phyloP scores from a whole-genome alignment of 2,113 vertebrate genomes.

The Notiomystis cincta region DNA sequence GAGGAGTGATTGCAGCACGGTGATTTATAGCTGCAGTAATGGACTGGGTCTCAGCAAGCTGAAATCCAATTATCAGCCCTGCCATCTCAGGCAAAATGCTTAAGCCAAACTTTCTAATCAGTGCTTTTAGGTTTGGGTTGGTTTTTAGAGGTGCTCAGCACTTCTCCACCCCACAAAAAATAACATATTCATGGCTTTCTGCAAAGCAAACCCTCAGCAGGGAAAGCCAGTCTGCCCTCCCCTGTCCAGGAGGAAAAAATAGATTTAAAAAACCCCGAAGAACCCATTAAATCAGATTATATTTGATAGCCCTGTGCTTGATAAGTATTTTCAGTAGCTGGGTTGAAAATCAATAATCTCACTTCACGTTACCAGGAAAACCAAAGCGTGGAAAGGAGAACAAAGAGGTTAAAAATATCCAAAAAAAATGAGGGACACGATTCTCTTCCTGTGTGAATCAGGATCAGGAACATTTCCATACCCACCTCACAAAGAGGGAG shows the following conservation, averaged over 20 bases:
- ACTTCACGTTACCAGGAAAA: background rate
- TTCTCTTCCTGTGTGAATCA: background rate
- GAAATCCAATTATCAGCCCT: conserved; percentile 37
- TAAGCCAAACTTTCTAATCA: background rate
- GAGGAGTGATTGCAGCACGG: background rate
- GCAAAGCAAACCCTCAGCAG: background rate
- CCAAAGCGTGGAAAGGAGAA: background rate
- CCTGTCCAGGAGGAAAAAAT: background rate
- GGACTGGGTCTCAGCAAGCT: background rate
- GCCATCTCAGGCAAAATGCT: background rate
- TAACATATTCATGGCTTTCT: background rate
- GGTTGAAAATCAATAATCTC: background rate
- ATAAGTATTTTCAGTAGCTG: background rate
- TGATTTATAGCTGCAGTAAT: conserved; percentile 38
- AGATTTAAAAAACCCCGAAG: rapidly evolving
- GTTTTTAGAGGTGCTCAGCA: background rate
- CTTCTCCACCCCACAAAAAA: background rate
- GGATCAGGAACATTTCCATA: background rate
- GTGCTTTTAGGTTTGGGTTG: background rate
- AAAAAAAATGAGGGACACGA: background rate
- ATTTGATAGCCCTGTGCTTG: background rate
- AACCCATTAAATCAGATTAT: background rate
- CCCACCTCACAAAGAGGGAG: background rate
- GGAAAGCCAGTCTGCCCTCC: background rate
- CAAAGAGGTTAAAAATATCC: background rate